These are phyloP conservation scores for Mesaphorura yosii DNA, from an alignment of 1,140 invertebrate genomes.

Conservation along the genomic window DNA sequence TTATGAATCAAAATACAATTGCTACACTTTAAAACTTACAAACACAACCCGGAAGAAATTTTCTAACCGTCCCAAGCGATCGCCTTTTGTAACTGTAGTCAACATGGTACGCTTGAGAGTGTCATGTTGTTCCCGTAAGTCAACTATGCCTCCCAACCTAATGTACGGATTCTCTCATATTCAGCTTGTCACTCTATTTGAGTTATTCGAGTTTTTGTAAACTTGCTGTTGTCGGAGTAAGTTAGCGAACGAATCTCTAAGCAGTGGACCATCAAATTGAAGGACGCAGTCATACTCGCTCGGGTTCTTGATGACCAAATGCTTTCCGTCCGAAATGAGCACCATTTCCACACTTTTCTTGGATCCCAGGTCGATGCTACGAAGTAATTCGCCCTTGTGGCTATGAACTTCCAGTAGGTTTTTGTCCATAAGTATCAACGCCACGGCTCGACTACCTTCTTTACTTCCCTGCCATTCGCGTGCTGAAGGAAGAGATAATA, in stretches of 20 bases:
- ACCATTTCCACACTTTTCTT: conserved; percentile 29
- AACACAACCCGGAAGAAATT: conserved; percentile 45
- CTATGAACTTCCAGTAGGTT: conserved; percentile 34
- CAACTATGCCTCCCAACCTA: conserved; percentile 2
- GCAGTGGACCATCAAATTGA: conserved; percentile 19
- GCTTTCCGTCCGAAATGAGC: conserved; percentile 38
- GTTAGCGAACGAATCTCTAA: conserved; percentile 14
- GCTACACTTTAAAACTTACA: too few species aligned
- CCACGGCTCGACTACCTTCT: conserved; percentile 36
- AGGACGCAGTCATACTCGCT: conserved; percentile 48
- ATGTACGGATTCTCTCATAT: too few species aligned
- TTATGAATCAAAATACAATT: too few species aligned
- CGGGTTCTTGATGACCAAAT: conserved; percentile 42
- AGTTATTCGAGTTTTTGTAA: background rate
- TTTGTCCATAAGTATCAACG: conserved; percentile 36
- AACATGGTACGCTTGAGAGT: conserved; percentile 35
- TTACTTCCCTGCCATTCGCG: conserved; percentile 40
- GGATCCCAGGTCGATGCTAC: conserved; percentile 35
- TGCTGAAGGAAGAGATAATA: conserved; percentile 33
- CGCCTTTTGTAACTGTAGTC: conserved; percentile 38
- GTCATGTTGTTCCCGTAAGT: conserved; percentile 18
- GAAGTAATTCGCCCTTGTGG: conserved; percentile 34
- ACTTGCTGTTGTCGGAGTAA: conserved; percentile 13
- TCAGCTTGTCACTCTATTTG: background rate
- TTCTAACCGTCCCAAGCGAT: conserved; percentile 41